Evolutionary conservation across 2,113 vertebrate species (phyloP).

Genomic region (Oreochromis tanganicae): DNA sequence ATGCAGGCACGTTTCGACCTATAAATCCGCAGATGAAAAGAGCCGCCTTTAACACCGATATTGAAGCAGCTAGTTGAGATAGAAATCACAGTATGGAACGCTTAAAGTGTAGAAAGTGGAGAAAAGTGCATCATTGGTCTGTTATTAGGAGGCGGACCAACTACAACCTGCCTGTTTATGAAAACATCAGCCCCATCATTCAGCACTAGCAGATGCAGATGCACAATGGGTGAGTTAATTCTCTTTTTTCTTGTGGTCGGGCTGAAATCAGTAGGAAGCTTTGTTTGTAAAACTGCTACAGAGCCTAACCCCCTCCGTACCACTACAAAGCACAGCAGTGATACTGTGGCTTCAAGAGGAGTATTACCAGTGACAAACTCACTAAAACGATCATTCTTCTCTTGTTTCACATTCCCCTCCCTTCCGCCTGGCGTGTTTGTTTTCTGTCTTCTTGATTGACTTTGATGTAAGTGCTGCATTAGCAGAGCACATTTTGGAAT

Average conservation of each 20-base stretch:
- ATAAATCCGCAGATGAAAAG: conserved; percentile 39
- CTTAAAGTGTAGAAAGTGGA: neutral
- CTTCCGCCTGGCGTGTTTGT: neutral
- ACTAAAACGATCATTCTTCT: neutral
- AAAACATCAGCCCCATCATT: neutral
- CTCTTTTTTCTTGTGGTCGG: conserved; percentile 23
- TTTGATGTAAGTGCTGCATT: neutral
- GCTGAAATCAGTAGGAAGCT: conserved; percentile 26
- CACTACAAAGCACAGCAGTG: conserved; percentile 26
- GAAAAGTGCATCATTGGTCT: neutral
- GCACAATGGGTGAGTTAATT: neutral
- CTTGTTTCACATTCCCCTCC: neutral
- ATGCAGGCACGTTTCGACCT: neutral
- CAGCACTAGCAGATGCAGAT: neutral
- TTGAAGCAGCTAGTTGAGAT: neutral
- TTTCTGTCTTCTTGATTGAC: neutral
- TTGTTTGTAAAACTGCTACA: conserved; percentile 9
- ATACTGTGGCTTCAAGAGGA: conserved; percentile 22
- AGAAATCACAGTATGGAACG: neutral
- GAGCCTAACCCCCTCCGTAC: neutral
- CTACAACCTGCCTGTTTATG: neutral
- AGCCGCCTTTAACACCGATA: neutral
- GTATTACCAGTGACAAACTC: conserved; percentile 20
- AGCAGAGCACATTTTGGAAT: neutral
- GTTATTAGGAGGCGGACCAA: neutral